Percentiles rank a stretch among this genome's conserved stretches.
phyloP scores from a whole-genome alignment of 1,140 invertebrate genomes.

The Steinernema feltiae region DNA sequence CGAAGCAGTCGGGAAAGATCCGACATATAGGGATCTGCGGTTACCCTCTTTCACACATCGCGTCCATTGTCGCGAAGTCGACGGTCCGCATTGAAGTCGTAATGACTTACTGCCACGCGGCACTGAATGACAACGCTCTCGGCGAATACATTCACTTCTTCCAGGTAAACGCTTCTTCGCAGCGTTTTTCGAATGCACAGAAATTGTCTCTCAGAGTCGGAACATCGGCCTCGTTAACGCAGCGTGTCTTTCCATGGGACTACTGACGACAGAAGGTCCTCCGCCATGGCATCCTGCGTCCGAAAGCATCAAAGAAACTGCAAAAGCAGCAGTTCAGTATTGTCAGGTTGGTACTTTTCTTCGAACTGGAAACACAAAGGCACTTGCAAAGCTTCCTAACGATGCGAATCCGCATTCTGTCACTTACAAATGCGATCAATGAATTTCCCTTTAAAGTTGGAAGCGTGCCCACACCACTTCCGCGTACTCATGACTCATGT shows the following conservation, averaged over 20 bases:
- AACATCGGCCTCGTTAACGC: constrained; percentile 77
- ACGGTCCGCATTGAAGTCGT: constrained; percentile 69
- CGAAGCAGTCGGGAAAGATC: constrained; percentile 72
- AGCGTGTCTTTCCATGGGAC: constrained; percentile 72
- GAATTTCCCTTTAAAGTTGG: not conserved
- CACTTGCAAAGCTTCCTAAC: not conserved
- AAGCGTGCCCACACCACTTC: too few species aligned
- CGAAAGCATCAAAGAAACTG: constrained; percentile 65
- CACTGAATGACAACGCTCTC: constrained; percentile 73
- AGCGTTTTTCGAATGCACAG: not conserved
- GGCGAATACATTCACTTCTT: constrained; percentile 71
- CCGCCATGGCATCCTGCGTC: constrained; percentile 76
- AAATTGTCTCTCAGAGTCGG: constrained; percentile 63
- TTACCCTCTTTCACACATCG: constrained; percentile 68
- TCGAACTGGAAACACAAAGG: too few species aligned
- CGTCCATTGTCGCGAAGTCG: constrained; percentile 62
- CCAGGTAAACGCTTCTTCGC: constrained; percentile 62
- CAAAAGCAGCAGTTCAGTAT: constrained; percentile 58
- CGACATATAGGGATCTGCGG: constrained; percentile 78
- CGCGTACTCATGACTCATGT: not conserved
- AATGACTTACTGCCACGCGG: constrained; percentile 73
- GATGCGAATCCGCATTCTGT: not conserved
- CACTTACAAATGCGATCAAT: too few species aligned
- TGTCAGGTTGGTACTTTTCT: constrained; percentile 54
- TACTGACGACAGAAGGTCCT: constrained; percentile 71